phyloP scores from a whole-genome alignment of 1,140 invertebrate species.

The Penaeus chinensis region DNA sequence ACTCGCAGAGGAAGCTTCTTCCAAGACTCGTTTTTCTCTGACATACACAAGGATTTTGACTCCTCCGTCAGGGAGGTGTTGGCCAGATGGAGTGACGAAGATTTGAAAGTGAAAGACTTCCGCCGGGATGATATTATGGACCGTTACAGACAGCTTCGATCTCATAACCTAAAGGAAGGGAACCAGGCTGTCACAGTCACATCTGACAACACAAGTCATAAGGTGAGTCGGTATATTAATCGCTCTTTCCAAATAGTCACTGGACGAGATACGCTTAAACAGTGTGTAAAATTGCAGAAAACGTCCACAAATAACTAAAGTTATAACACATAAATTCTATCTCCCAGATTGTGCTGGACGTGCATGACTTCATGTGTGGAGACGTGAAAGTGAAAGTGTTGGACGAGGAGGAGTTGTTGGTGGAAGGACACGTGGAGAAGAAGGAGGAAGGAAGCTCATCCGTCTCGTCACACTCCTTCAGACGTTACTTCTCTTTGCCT shows the following conservation, averaged over 20 bases:
- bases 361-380: too few species aligned
- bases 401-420: too few species aligned
- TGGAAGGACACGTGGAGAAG: too few species aligned
- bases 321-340: background rate
- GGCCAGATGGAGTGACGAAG: background rate
- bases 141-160: slow-evolving; percentile 1
- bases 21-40: slow-evolving; percentile 33
- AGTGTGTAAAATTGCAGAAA: background rate
- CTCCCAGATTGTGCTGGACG: slow-evolving; percentile 26
- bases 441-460: too few species aligned
- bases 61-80: slow-evolving; percentile 6
- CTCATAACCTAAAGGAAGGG: background rate
- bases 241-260: too few species aligned
- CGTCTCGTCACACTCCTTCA: too few species aligned
- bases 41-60: background rate
- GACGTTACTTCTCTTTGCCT: too few species aligned
- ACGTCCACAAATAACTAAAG: too few species aligned
- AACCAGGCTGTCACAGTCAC: slow-evolving; percentile 33
- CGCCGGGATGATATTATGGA: background rate
- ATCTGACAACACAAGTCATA: background rate
- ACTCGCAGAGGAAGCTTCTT: slow-evolving; percentile 24
- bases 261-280: too few species aligned
- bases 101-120: background rate
- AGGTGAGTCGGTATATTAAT: background rate
- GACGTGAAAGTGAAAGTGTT: too few species aligned